Evolutionary conservation across 2,797 vertebrate species (phyloP), one percentile per base, ranked within the genome.

Genomic region (Sciurus carolinensis): DNA sequence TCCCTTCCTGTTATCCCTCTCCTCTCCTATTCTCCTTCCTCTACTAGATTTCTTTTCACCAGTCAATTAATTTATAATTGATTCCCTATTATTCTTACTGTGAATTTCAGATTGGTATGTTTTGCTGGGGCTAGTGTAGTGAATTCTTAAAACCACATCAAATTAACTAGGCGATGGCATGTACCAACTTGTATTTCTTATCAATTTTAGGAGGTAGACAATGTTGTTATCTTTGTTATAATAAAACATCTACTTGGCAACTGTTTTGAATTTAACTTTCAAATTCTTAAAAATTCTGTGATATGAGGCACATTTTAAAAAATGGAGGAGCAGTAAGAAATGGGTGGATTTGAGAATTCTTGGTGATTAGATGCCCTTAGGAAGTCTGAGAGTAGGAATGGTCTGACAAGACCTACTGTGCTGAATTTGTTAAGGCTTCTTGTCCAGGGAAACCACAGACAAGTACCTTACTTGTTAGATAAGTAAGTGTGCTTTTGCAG

Each of bases 401-500:
- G 28, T 87, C 66, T 77, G 76, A 50, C 30, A 71, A 66, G 69
- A 75, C 36, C 69, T 57, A 1, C 59, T 54, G 22, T 84, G 62
- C 39, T 72, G 39, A 57, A 39, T 94, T 64, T 94, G 85, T 80
- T 71, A 33, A 5, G 62, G 42, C 64, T 88, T 4, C 91, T 87
- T 36, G 44, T 47, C 36, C 3, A 4, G 83, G 62, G 47, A 79
- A 90, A 85, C 50, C 22, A 39, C 14, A 62, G 17, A 62, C 69
- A 6, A 71, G 79, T 20, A 3, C 52, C 50, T 72, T 64, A 50
- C 79, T 30, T 69, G 86, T 87, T n/a, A n/a, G 1, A 18, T 39
- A 22, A 84, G 26, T 95, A 50, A n/a, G 30, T 73, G 14, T 39
- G 30, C 33, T 82, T 92, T 91, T 87, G 76, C 72, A 79, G n/a